phyloP scores from a whole-genome alignment of 1,140 invertebrate genomes.

The Trachelipus rathkii region DNA sequence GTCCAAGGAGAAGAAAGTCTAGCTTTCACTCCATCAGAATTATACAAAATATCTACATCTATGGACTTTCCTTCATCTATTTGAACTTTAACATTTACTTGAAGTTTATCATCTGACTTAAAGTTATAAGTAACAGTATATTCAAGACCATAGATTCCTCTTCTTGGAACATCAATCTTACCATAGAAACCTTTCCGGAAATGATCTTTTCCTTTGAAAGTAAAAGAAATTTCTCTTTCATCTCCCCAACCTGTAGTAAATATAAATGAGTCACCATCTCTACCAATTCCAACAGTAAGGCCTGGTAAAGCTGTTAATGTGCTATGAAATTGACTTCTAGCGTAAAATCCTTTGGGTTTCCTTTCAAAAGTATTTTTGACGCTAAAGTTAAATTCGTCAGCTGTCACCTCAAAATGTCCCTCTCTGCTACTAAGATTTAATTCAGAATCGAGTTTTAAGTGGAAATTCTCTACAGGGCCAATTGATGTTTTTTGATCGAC shows the following conservation, averaged over 20 bases:
- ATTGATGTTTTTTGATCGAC: conserved; percentile 26
- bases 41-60: conserved; percentile 33
- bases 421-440: conserved; percentile 26
- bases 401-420: conserved; percentile 30
- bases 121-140: conserved; percentile 38
- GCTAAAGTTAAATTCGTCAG: conserved; percentile 33
- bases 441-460: conserved; percentile 34
- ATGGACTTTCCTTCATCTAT: conserved; percentile 27
- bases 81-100: conserved; percentile 27
- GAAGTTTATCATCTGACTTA: conserved; percentile 27
- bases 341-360: conserved; percentile 34
- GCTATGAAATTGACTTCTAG: conserved; percentile 33
- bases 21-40: conserved; percentile 39
- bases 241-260: conserved; percentile 37
- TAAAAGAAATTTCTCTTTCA: conserved; percentile 35
- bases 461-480: conserved; percentile 2
- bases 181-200: conserved; percentile 37
- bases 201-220: conserved; percentile 38
- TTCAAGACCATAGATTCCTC: conserved; percentile 32
- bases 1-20: conserved; percentile 26
- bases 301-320: conserved; percentile 37
- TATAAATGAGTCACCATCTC: conserved; percentile 27
- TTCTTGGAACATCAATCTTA: conserved; percentile 37
- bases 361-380: conserved; percentile 32
- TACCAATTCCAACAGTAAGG: conserved; percentile 36